Conservation (phyloP, 2,113 vertebrate species). For the Sinosuthora webbiana region DNA sequence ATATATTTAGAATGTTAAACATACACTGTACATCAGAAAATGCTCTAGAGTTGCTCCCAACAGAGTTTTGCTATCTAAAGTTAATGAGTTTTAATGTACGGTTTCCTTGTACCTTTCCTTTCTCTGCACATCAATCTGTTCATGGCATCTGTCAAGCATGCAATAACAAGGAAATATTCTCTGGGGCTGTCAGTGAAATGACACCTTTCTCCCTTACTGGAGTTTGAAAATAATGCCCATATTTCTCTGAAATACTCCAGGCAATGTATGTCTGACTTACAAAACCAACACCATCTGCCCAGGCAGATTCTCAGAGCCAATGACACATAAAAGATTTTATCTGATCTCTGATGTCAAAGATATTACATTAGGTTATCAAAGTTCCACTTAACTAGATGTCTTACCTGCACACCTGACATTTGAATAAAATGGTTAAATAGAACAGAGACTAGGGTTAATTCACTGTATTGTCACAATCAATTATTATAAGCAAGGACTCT, state of each 20-base stretch:
- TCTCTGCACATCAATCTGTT: slow-evolving; percentile 76
- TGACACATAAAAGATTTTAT: slow-evolving; percentile 65
- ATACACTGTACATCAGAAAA: slow-evolving; percentile 64
- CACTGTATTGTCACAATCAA: not conserved
- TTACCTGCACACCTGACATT: slow-evolving; percentile 11
- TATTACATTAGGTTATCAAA: slow-evolving; percentile 61
- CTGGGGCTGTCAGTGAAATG: slow-evolving; percentile 67
- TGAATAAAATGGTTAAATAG: not conserved
- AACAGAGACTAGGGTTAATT: not conserved
- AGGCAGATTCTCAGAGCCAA: slow-evolving; percentile 42
- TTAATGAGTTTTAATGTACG: slow-evolving; percentile 77
- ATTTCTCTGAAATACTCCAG: slow-evolving; percentile 72
- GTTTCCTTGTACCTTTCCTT: slow-evolving; percentile 67
- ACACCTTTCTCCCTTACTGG: slow-evolving; percentile 73
- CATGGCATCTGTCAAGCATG: slow-evolving; percentile 76
- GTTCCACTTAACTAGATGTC: slow-evolving; percentile 48
- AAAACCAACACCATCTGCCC: slow-evolving; percentile 73
- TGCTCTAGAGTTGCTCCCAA: slow-evolving; percentile 58
- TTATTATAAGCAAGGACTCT: not conserved
- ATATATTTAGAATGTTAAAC: slow-evolving; percentile 70
- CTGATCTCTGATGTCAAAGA: slow-evolving; percentile 61
- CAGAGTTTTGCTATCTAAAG: slow-evolving; percentile 56
- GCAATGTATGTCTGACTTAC: slow-evolving; percentile 61
- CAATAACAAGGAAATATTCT: slow-evolving; percentile 62
- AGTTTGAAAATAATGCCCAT: slow-evolving; percentile 67